These are phyloP conservation scores for Leptodactylus fuscus DNA, from an alignment of 2,113 vertebrate species.

Conservation along the genomic window DNA sequence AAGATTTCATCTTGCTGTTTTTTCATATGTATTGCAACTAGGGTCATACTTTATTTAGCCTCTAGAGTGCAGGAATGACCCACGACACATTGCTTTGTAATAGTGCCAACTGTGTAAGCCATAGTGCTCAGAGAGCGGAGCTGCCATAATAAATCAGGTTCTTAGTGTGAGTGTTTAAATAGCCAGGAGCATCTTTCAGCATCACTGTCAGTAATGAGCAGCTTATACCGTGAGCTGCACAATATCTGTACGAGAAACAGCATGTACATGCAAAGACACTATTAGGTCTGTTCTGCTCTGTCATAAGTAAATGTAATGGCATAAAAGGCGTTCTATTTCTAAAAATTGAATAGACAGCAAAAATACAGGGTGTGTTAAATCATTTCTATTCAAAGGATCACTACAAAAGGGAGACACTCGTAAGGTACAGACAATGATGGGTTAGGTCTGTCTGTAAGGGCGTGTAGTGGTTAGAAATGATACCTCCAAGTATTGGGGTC, in stretches of 20 bases:
- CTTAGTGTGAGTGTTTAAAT: constrained; percentile 51
- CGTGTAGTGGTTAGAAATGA: neutral
- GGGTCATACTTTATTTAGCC: constrained; percentile 38
- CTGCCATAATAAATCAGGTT: constrained; percentile 50
- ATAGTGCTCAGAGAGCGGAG: constrained; percentile 31
- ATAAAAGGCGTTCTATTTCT: neutral
- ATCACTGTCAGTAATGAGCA: constrained; percentile 46
- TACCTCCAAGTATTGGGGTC: neutral
- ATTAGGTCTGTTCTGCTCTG: constrained; percentile 22
- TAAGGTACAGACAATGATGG: neutral
- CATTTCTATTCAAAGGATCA: neutral
- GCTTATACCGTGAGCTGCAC: constrained; percentile 30
- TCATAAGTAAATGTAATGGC: constrained; percentile 7
- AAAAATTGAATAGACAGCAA: neutral
- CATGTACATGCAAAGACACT: constrained; percentile 39
- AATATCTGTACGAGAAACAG: constrained; percentile 44
- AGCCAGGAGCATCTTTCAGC: constrained; percentile 48
- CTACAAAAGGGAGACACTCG: neutral
- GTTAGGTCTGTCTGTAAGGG: neutral
- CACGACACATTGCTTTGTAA: constrained; percentile 47
- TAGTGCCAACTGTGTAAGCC: constrained; percentile 35
- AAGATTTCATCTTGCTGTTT: constrained; percentile 30
- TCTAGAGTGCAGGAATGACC: constrained; percentile 36
- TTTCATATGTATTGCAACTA: constrained; percentile 13
- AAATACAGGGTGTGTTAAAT: constrained; percentile 2